Evolutionary conservation across 1,140 invertebrate species (phyloP).

Genomic region (Lepidurus arcticus): DNA sequence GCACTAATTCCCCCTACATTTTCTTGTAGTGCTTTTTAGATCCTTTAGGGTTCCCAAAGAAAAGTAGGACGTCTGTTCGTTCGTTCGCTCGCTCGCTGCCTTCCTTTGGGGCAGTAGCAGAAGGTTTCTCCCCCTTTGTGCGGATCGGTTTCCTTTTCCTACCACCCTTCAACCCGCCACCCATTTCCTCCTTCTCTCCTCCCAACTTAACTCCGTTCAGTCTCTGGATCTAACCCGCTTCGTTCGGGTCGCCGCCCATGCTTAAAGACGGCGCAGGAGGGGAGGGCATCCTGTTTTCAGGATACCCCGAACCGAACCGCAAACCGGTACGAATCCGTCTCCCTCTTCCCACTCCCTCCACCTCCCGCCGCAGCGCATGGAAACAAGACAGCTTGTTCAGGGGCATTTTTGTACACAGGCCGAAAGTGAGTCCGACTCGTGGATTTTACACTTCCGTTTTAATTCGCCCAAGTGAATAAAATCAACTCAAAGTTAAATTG

Average conservation of each 20-base stretch:
- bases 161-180: no score
- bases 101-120: neutral
- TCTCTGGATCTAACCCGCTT: neutral
- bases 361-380: neutral
- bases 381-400: neutral
- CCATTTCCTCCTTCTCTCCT: neutral
- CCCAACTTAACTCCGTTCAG: neutral
- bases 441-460: slow-evolving; percentile 7
- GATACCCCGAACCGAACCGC: neutral
- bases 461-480: neutral
- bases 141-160: no score
- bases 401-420: slow-evolving; percentile 14
- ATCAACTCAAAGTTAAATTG: neutral
- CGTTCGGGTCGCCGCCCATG: neutral
- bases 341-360: neutral
- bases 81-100: neutral
- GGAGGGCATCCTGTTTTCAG: neutral
- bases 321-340: neutral
- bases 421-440: neutral
- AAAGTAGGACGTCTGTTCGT: slow-evolving; percentile 12
- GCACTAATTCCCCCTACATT: no score
- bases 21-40: no score
- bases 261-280: neutral
- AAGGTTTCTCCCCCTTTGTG: neutral
- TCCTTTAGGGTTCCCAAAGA: neutral